Conservation (phyloP, 2,888 invertebrate species). For the Automeris io region DNA sequence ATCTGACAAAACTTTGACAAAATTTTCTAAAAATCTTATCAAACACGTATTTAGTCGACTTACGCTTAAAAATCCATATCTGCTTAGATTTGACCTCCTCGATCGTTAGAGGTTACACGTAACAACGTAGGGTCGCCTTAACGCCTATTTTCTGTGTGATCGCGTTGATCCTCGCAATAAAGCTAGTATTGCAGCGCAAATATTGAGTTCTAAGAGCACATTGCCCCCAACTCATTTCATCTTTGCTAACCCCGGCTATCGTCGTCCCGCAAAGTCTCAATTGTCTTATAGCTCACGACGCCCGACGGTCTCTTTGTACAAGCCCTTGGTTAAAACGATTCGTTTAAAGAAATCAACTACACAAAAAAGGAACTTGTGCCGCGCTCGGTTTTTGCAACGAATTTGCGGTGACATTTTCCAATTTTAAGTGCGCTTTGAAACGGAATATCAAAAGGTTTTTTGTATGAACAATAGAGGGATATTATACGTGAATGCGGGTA, state of each 20-base stretch:
- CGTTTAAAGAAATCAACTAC: conserved; percentile 4
- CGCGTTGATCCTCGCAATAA: conserved; percentile 62
- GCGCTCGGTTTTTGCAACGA: conserved; percentile 20
- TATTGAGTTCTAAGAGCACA: conserved; percentile 55
- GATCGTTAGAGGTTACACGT: conserved; percentile 38
- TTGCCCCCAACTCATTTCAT: conserved; percentile 62
- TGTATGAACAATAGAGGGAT: conserved; percentile 46
- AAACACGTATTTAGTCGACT: conserved; percentile 8
- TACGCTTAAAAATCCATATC: neutral
- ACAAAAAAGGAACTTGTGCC: conserved; percentile 1
- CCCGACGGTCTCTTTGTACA: conserved; percentile 14
- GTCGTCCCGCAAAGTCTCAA: conserved; percentile 52
- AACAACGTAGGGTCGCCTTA: conserved; percentile 25
- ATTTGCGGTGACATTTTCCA: conserved; percentile 9
- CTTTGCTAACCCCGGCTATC: conserved; percentile 52
- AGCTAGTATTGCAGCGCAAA: conserved; percentile 65
- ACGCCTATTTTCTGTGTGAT: conserved; percentile 41
- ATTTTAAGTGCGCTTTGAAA: conserved; percentile 22
- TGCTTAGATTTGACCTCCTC: conserved; percentile 28
- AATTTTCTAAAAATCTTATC: conserved; percentile 13
- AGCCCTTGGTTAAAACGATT: conserved; percentile 11
- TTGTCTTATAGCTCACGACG: conserved; percentile 48
- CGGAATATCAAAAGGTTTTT: conserved; percentile 40
- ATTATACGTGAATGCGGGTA: conserved; percentile 43
- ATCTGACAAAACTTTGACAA: conserved; percentile 24